These are phyloP conservation scores for Bergia puertoricense DNA, from an alignment of 92 coral and sea anemone genomes.

Conservation along the genomic window DNA sequence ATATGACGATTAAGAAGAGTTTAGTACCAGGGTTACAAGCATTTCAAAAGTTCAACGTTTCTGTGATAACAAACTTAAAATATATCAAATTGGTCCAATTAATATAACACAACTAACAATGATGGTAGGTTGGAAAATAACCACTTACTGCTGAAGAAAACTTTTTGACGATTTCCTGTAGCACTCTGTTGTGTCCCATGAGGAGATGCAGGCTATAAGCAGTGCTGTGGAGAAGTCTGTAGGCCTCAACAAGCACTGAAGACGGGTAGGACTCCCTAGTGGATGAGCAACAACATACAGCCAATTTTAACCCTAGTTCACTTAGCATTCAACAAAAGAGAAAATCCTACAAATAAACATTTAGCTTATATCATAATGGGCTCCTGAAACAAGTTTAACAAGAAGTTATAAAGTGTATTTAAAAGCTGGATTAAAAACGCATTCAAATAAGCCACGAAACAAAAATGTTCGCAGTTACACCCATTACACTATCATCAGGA, in stretches of 20 bases:
- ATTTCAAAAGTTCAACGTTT: background rate
- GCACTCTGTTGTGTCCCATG: constrained; percentile 58
- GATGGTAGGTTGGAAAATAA: background rate
- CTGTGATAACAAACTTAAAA: background rate
- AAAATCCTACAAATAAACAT: too few species aligned
- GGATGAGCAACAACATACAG: background rate
- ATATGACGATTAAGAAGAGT: background rate
- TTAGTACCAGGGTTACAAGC: background rate
- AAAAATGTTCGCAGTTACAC: too few species aligned
- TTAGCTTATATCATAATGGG: too few species aligned
- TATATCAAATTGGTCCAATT: background rate
- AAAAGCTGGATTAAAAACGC: too few species aligned
- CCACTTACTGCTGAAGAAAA: constrained; percentile 60
- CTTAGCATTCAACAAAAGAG: too few species aligned
- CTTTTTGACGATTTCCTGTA: constrained; percentile 63
- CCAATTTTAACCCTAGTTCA: too few species aligned
- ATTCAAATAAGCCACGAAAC: too few species aligned
- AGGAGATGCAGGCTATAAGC: constrained; percentile 67
- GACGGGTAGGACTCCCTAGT: constrained; percentile 18
- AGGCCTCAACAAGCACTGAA: constrained; percentile 62
- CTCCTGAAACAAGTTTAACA: too few species aligned
- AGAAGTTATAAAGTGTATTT: too few species aligned
- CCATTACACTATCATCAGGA: too few species aligned
- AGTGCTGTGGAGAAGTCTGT: constrained; percentile 64
- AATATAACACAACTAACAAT: background rate